Base-by-base conservation (phyloP, 1,140 invertebrate species). In the Calephelis virginiensis region DNA sequence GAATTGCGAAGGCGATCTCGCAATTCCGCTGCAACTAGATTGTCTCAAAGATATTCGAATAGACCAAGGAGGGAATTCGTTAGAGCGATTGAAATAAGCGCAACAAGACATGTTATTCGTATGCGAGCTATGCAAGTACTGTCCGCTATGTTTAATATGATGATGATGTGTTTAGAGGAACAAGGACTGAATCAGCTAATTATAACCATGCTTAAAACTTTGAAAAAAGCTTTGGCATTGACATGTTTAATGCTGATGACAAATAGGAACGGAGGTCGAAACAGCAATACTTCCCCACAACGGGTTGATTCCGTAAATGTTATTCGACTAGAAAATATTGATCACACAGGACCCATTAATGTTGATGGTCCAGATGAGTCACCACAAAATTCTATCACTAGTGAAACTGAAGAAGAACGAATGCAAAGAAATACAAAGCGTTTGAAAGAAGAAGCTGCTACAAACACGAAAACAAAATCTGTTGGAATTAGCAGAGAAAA, bases 141-240 rank as follows among this genome's bases (percentile, higher is more conserved):
- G 10, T 86, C 87, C 10, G 82, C 91, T 3, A 91, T 92, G 89
- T 92, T 92, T 61, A 89, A 90, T 62, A 88, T 89, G 78, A 92
- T 92, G 89, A 90, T 92, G 87, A 86, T 87, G 80, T 92, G 91
- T 66, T 73, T 91, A 9, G 85, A 92, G 68, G 85, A 90, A 61
- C 77, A 81, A 43, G 89, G 87, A 8, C 72, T 92, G 8, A 90
- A 86, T 68, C 83, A 90, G 68, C 74, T 85, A 3, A 91, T 92
- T 45, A 91, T 91, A n/a, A 84, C 69, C 62, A 91, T 92, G 90
- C 69, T 92, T 43, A 74, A 82, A 61, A 84, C 81, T 14, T 78
- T 92, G 10, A 92, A 92, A 71, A 90, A 86, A 64, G 86, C 91
- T 13, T 69, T 92, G 28, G 88, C 88, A 8, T 62, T 92, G 12